Conservation (phyloP, 2,797 vertebrate species). For the Pseudomugil gertrudae region DNA sequence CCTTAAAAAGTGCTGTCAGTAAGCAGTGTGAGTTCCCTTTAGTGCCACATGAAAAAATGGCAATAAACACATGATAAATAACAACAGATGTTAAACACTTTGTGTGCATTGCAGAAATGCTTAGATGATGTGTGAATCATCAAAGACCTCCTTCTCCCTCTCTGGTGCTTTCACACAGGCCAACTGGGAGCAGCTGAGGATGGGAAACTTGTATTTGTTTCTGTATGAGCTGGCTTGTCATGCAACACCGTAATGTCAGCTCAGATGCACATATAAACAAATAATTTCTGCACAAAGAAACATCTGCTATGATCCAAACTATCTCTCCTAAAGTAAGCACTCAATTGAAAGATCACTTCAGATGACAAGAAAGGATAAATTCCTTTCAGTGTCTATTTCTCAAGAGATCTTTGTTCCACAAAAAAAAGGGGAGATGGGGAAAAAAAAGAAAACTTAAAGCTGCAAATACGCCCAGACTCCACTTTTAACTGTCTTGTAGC, state of each 20-base stretch:
- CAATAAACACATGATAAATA: conserved; percentile 63
- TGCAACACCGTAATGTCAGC: conserved; percentile 57
- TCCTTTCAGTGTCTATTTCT: conserved; percentile 71
- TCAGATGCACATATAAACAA: conserved; percentile 60
- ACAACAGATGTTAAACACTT: conserved; percentile 65
- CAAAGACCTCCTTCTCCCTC: conserved; percentile 51
- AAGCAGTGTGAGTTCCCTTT: conserved; percentile 38
- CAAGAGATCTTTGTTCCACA: conserved; percentile 61
- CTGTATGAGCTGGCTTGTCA: conserved; percentile 64
- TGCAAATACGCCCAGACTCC: conserved; percentile 71
- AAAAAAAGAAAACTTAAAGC: conserved; percentile 48
- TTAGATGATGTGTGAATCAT: conserved; percentile 61
- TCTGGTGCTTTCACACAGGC: conserved; percentile 44
- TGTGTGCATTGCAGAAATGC: conserved; percentile 59
- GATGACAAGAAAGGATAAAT: conserved; percentile 39
- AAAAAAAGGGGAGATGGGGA: conserved; percentile 24
- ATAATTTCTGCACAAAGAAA: conserved; percentile 63
- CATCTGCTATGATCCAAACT: conserved; percentile 71
- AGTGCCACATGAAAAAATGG: conserved; percentile 9
- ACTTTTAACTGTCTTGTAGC: conserved; percentile 80
- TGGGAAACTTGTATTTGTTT: conserved; percentile 70
- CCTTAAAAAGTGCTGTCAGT: conserved; percentile 56
- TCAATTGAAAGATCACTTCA: conserved; percentile 79
- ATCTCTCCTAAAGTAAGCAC: conserved; percentile 60
- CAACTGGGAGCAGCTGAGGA: conserved; percentile 65